phyloP scores from a whole-genome alignment of 1,140 invertebrate species.

The Saccostrea cuccullata region DNA sequence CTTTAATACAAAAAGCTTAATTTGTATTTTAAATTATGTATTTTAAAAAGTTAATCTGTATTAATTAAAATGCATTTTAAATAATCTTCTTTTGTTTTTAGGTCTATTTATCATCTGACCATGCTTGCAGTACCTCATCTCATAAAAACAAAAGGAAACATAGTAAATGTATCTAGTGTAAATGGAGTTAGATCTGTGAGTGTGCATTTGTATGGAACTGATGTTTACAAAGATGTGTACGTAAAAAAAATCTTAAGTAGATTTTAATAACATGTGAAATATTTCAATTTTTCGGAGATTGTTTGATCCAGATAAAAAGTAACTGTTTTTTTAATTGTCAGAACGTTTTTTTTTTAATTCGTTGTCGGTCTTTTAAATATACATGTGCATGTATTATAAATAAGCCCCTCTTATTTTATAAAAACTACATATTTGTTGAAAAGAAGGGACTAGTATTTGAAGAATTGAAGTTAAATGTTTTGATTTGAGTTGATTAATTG shows the following conservation, averaged over 20 bases:
- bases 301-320: too few relatives aligned
- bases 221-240: background rate
- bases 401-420: too few relatives aligned
- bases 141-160: constrained; percentile 67
- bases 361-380: too few relatives aligned
- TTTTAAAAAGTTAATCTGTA: too few relatives aligned
- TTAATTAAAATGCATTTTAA: too few relatives aligned
- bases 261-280: background rate
- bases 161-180: constrained; percentile 85
- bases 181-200: constrained; percentile 86
- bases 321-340: too few relatives aligned
- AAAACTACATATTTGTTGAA: too few relatives aligned
- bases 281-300: background rate
- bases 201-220: background rate
- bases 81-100: constrained; percentile 46
- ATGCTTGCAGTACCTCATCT: constrained; percentile 70
- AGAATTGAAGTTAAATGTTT: too few relatives aligned
- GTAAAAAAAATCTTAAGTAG: background rate
- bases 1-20: background rate
- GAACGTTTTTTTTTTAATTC: too few relatives aligned
- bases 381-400: too few relatives aligned
- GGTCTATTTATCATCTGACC: constrained; percentile 70
- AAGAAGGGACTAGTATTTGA: too few relatives aligned
- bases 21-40: background rate
- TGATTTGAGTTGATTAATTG: too few relatives aligned